Base-by-base conservation (phyloP, 2,888 invertebrate species). In the Formica aserva region DNA sequence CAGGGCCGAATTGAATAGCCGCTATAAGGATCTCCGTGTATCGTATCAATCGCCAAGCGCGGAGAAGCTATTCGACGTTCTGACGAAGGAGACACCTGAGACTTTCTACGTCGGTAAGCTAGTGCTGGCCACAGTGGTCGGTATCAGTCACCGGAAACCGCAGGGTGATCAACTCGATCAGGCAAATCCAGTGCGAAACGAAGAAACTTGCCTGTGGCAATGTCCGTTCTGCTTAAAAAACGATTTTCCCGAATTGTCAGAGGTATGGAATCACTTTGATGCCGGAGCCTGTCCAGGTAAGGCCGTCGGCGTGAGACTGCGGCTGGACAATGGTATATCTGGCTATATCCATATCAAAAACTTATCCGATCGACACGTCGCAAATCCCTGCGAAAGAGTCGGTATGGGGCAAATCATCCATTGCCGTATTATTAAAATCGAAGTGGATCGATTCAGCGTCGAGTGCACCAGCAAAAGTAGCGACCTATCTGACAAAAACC, bases 221-320 rank as follows among this genome's bases (percentile, higher is more conserved):
- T 99, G 99, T 95, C 99, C 99, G 0, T 99, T 99, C 95, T 99
- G 99, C 95, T 96, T 98, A 90, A 98, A 98, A 94, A 98, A 98
- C 93, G 98, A 99, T 95, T 99, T 99, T 92, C 98, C 98, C 0
- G 99, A 99, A 94, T 95, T 99, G 45, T 98, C 98, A 29, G 99
- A 99, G 95, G 99, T 99, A 69, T 99, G 99, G 99, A 98, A 98
- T 95, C 99, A 99, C 95, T 99, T 99, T 95, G 99, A 99, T 95
- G 98, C 98, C 0, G 98, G 98, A 41, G 97, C 97, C 1, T 99
- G 99, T 95, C 99, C 98, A 0, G 99, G 99, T 0, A 98, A 98
- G 94, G 98, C 99, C 0, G 98, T 98, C 0, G 99, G 99, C 0
- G 97, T 99, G 0, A 96, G 98, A 85, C 95, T 98, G 60, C 96